Conservation (phyloP, 1,140 invertebrate genomes). For the Glossosoma conforme region DNA sequence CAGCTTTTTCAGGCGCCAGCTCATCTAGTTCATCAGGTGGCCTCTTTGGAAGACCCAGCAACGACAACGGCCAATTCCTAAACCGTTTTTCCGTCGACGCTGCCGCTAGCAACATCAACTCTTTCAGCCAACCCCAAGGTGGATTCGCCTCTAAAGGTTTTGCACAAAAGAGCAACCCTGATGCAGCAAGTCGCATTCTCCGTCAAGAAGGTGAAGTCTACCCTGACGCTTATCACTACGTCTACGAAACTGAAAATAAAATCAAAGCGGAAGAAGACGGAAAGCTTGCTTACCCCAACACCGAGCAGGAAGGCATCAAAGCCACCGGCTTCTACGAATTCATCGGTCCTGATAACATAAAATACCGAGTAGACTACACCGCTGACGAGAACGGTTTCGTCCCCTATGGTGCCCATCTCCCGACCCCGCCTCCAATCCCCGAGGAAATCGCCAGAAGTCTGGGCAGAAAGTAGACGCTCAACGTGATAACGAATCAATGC, state of each 20-base stretch:
- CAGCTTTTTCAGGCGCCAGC: too few relatives aligned
- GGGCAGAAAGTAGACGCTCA: too few relatives aligned
- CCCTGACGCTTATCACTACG: conserved; percentile 38
- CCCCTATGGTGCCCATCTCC: conserved; percentile 52
- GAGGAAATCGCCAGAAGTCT: too few relatives aligned
- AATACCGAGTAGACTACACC: conserved; percentile 56
- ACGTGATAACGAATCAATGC: too few relatives aligned
- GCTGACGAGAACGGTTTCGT: conserved; percentile 64
- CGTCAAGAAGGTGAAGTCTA: conserved; percentile 31
- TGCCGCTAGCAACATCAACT: conserved; percentile 15
- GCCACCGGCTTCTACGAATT: conserved; percentile 59
- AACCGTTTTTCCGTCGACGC: conserved; percentile 17
- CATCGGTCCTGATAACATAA: conserved; percentile 51
- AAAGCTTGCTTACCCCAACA: conserved; percentile 47
- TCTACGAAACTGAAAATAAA: conserved; percentile 43
- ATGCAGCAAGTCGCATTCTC: conserved; percentile 14
- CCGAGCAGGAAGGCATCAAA: conserved; percentile 58
- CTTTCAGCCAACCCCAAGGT: conserved; percentile 1
- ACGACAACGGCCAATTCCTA: conserved; percentile 12
- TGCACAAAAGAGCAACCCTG: too few relatives aligned
- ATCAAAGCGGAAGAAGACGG: conserved; percentile 44
- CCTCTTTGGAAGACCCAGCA: too few relatives aligned
- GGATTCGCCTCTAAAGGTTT: too few relatives aligned
- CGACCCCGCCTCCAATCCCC: conserved; percentile 28
- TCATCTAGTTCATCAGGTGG: too few relatives aligned